Evolutionary conservation across 2,113 vertebrate genomes (phyloP).

Genomic region (Solenodon paradoxus): DNA sequence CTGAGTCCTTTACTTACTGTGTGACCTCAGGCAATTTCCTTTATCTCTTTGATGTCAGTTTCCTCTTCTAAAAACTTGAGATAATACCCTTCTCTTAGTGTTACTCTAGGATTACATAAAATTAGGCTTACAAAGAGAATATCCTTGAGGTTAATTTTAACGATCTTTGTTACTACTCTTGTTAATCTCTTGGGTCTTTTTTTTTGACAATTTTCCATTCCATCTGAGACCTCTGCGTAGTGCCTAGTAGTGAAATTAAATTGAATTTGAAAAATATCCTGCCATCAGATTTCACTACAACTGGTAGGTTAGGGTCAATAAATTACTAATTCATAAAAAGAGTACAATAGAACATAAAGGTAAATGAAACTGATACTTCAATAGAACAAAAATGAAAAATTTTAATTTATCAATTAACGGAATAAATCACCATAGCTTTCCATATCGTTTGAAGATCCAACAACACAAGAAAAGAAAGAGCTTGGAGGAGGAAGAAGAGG

Average conservation of each 20-base stretch:
- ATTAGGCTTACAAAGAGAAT: neutral
- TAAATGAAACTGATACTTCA: neutral
- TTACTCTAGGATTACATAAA: neutral
- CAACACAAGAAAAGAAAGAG: neutral
- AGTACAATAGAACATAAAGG: neutral
- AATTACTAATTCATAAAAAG: neutral
- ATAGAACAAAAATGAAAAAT: no score
- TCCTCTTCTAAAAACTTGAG: conserved; percentile 19
- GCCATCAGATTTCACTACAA: neutral
- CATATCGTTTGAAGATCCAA: neutral
- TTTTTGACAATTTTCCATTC: neutral
- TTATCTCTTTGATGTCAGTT: conserved; percentile 20
- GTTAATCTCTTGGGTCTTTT: neutral
- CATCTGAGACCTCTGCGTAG: neutral
- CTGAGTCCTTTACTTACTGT: neutral
- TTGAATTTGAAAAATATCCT: neutral
- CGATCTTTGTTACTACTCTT: neutral
- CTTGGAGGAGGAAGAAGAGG: neutral
- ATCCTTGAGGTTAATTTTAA: neutral
- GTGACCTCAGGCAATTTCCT: neutral
- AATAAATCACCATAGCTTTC: neutral
- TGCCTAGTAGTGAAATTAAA: neutral
- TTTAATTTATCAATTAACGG: neutral
- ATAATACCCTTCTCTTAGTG: neutral
- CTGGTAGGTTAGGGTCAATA: neutral